A percentile compares a stretch with the other conserved stretches of the same genome.
phyloP scores from a whole-genome alignment of 2,888 invertebrate genomes.

The Epinotia bilunana region DNA sequence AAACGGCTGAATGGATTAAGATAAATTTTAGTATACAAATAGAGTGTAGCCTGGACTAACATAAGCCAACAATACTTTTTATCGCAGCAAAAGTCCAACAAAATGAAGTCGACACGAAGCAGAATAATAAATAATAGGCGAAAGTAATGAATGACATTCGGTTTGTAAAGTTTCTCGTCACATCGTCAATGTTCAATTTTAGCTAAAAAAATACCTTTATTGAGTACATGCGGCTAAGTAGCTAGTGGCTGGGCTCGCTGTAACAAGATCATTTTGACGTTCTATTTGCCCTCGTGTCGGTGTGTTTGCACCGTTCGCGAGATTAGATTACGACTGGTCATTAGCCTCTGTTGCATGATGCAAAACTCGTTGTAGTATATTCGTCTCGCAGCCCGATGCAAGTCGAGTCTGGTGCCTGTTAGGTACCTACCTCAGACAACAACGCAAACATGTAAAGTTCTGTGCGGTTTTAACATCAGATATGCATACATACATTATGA shows the following conservation, averaged over 20 bases:
- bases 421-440: not conserved
- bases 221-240: conserved; percentile 15
- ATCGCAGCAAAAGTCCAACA: too few relatives aligned
- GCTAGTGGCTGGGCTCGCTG: conserved; percentile 33
- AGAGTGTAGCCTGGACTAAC: too few relatives aligned
- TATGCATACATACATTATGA: not conserved
- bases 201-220: conserved; percentile 1
- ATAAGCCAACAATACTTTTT: too few relatives aligned
- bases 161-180: not conserved
- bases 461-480: too few relatives aligned
- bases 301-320: conserved; percentile 55
- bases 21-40: too few relatives aligned
- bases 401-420: not conserved
- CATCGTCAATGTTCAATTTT: not conserved
- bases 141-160: not conserved
- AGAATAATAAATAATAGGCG: not conserved
- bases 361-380: conserved; percentile 65
- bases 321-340: conserved; percentile 79
- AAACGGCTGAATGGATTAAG: too few relatives aligned
- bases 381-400: conserved; percentile 49
- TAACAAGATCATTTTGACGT: conserved; percentile 53
- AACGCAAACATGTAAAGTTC: not conserved
- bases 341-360: conserved; percentile 67
- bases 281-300: conserved; percentile 55
- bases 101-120: too few relatives aligned